Conservation (phyloP, 2,113 vertebrate genomes). For the Carassius carassius region DNA sequence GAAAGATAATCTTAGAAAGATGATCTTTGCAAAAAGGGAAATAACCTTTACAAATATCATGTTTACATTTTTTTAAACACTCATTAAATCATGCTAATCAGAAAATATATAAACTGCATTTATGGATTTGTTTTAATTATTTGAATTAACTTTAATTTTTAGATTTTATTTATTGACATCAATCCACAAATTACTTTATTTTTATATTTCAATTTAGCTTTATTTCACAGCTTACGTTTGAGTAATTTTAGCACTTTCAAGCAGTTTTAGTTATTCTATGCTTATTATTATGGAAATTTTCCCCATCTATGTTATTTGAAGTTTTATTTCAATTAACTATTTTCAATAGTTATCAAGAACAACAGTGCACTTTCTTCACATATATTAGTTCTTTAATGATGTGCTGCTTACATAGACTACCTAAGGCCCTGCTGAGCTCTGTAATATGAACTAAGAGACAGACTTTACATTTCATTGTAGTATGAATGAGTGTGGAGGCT, state of each 20-base stretch:
- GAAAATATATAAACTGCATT: neutral
- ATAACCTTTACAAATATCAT: neutral
- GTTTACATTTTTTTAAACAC: neutral
- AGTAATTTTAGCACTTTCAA: neutral
- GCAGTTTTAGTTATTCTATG: neutral
- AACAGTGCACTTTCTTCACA: neutral
- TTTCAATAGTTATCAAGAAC: neutral
- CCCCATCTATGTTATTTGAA: neutral
- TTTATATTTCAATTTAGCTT: neutral
- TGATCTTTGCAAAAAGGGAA: neutral
- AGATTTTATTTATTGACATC: neutral
- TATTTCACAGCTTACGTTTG: neutral
- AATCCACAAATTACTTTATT: neutral
- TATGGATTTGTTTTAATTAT: neutral
- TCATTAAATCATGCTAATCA: neutral
- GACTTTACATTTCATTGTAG: too few relatives aligned
- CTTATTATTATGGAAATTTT: neutral
- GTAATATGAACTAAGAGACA: neutral
- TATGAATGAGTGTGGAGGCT: neutral
- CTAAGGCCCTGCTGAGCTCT: neutral
- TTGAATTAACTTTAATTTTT: neutral
- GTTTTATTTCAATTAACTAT: neutral
- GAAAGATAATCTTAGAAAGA: neutral
- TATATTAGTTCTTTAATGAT: neutral
- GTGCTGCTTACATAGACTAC: neutral